phyloP scores from a whole-genome alignment of 2,797 vertebrate species.

The Sternotherus odoratus region DNA sequence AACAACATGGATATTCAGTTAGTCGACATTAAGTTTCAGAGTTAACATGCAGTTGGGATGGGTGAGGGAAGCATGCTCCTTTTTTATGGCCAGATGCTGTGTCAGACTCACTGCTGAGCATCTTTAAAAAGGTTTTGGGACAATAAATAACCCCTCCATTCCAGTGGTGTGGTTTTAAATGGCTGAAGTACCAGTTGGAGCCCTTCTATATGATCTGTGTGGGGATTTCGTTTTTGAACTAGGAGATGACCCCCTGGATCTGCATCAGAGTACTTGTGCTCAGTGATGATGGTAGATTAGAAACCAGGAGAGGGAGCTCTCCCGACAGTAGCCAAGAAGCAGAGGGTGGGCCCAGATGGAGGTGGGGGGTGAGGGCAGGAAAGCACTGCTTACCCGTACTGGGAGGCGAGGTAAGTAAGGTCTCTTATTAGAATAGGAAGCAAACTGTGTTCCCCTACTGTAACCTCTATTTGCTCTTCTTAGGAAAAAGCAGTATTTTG shows the following conservation, averaged over 20 bases:
- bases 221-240: background rate
- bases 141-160: background rate
- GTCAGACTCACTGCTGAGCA: accelerated
- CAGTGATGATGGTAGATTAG: background rate
- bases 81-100: background rate
- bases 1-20: background rate
- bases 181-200: background rate
- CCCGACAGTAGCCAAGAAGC: background rate
- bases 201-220: accelerated
- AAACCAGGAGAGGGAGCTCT: background rate
- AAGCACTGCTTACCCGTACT: background rate
- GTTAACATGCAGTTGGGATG: accelerated
- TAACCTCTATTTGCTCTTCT: background rate
- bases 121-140: background rate
- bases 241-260: background rate
- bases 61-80: background rate
- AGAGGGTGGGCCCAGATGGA: background rate
- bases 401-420: background rate
- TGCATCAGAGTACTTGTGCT: background rate
- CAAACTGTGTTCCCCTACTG: accelerated
- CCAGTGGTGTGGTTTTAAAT: background rate
- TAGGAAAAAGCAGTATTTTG: background rate
- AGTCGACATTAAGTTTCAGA: background rate
- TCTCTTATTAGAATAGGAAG: accelerated
- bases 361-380: background rate